Percentiles rank a stretch among this genome's conserved stretches.
These are phyloP conservation scores for Megaceryle maxima DNA, from an alignment of 2,113 vertebrate species.

Conservation along the genomic window DNA sequence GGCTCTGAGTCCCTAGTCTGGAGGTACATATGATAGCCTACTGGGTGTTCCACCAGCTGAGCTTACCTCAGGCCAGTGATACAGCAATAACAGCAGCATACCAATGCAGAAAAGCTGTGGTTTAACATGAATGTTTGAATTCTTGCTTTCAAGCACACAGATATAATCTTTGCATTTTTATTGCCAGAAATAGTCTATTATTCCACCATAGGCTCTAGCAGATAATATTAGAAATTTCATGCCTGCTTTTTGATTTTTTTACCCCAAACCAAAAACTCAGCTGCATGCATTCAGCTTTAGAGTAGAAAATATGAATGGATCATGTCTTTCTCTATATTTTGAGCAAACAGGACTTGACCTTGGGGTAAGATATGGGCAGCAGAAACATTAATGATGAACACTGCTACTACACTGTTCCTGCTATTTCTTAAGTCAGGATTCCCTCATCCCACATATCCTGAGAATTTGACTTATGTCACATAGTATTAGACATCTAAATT, in stretches of 20 bases:
- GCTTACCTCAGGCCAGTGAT: background rate
- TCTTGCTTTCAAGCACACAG: background rate
- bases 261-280: background rate
- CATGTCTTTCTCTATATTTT: background rate
- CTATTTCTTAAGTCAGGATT: background rate
- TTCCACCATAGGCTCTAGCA: background rate
- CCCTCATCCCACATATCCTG: background rate
- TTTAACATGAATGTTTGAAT: background rate
- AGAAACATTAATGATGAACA: background rate
- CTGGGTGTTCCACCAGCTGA: background rate
- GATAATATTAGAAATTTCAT: background rate
- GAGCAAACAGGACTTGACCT: background rate
- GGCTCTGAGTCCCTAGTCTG: background rate
- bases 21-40: background rate
- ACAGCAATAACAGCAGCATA: background rate
- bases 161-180: background rate
- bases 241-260: fast-evolving
- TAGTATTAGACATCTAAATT: background rate
- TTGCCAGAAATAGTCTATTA: background rate
- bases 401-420: background rate
- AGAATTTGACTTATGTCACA: background rate
- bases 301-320: background rate
- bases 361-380: background rate
- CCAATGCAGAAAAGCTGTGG: fast-evolving
- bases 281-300: background rate